These are phyloP conservation scores for Pleuronectes platessa DNA, from an alignment of 2,113 vertebrate genomes.

Conservation along the genomic window DNA sequence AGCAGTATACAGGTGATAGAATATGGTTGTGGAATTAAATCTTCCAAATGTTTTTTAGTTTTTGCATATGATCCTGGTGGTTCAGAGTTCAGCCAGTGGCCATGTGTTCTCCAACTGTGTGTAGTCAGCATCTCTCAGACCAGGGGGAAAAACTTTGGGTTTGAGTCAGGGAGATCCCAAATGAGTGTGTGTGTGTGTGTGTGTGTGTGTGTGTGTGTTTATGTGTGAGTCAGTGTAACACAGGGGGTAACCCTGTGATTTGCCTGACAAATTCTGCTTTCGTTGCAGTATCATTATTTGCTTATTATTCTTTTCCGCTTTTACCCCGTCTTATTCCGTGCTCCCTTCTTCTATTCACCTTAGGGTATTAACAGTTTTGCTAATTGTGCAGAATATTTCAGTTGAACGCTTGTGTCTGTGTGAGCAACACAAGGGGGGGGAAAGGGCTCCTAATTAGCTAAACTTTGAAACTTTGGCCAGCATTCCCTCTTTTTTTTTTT, in stretches of 20 bases:
- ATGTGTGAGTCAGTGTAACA: slow-evolving; percentile 31
- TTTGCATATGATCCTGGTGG: background rate
- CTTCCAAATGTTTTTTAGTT: background rate
- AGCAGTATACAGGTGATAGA: background rate
- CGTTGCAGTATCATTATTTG: slow-evolving; percentile 15
- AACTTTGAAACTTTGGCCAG: slow-evolving; percentile 73
- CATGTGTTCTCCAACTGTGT: slow-evolving; percentile 69
- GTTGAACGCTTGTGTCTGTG: slow-evolving; percentile 19
- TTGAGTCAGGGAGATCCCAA: slow-evolving; percentile 62
- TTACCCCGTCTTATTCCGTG: background rate
- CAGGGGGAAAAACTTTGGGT: slow-evolving; percentile 28
- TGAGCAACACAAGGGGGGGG: slow-evolving; percentile 20
- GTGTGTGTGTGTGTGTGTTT: slow-evolving; percentile 10
- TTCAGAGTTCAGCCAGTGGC: background rate
- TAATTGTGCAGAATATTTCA: slow-evolving; percentile 55
- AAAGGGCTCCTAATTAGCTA: slow-evolving; percentile 69
- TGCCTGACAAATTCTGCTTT: slow-evolving; percentile 22
- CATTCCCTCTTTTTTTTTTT: slow-evolving; percentile 31
- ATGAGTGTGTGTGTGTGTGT: slow-evolving; percentile 9
- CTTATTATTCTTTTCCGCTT: background rate
- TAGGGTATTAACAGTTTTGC: slow-evolving; percentile 47
- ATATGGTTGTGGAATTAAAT: background rate
- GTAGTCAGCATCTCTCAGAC: slow-evolving; percentile 35
- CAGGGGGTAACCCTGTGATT: slow-evolving; percentile 48
- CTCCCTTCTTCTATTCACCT: slow-evolving; percentile 8